Evolutionary conservation across 2,888 invertebrate species (phyloP).

Genomic region (Calliphora vomitoria): DNA sequence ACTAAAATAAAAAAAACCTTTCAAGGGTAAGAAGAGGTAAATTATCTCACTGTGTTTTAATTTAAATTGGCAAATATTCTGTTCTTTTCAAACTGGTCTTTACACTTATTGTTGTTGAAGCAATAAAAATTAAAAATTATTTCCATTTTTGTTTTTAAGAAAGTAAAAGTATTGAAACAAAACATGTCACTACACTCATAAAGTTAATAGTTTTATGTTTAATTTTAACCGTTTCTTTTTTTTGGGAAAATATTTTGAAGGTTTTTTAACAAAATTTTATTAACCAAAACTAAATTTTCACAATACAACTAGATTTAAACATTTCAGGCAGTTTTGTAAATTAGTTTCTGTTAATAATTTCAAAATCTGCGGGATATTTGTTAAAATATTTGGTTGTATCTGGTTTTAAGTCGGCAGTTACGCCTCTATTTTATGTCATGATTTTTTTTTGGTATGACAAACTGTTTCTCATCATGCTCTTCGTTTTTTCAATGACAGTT

Average conservation of each 20-base stretch:
- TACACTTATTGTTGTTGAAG: conserved; percentile 13
- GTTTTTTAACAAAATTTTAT: conserved; percentile 54
- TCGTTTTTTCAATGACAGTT: background rate
- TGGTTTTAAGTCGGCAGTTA: background rate
- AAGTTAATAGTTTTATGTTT: conserved; percentile 61
- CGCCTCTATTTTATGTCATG: background rate
- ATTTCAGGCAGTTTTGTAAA: background rate
- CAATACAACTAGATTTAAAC: background rate
- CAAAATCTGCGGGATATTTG: background rate
- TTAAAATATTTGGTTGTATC: background rate
- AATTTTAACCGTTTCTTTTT: conserved; percentile 29
- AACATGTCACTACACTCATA: conserved; percentile 65
- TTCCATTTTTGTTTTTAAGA: conserved; percentile 1
- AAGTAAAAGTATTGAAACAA: conserved; percentile 62
- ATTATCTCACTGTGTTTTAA: conserved; percentile 47
- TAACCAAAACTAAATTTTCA: conserved; percentile 50
- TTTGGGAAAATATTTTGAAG: conserved; percentile 40
- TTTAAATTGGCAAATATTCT: conserved; percentile 42
- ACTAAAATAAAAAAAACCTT: conserved; percentile 12
- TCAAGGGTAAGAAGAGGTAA: conserved; percentile 43
- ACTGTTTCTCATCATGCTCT: background rate
- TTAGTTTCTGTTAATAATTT: background rate
- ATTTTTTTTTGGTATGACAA: background rate
- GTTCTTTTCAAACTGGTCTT: background rate
- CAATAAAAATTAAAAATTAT: conserved; percentile 63